These are phyloP conservation scores for Incurvaria masculella DNA, from an alignment of 2,888 invertebrate species.

Conservation along the genomic window DNA sequence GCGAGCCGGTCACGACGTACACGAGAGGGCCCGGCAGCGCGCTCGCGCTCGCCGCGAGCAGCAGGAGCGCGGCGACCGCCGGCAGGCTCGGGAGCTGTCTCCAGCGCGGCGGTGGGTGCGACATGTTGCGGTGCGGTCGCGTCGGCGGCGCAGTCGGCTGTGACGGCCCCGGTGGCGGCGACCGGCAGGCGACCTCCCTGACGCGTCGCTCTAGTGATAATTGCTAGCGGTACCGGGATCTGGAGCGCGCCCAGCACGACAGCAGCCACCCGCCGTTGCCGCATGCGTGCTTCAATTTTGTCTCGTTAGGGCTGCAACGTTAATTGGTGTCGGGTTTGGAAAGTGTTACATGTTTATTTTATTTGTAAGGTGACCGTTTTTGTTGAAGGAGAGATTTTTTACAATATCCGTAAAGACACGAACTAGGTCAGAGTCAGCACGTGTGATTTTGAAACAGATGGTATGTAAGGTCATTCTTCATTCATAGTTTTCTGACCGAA, in stretches of 20 bases:
- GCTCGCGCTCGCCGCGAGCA: background rate
- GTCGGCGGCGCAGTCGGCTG: background rate
- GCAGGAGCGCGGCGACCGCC: background rate
- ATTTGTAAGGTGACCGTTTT: background rate
- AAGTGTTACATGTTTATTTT: conserved; percentile 45
- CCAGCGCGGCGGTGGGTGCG: background rate
- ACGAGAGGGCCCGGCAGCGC: conserved; percentile 35
- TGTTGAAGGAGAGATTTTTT: too few species aligned
- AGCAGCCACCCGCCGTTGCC: too few species aligned
- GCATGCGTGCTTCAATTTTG: background rate
- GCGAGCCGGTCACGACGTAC: conserved; percentile 43
- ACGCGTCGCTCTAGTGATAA: conserved; percentile 29
- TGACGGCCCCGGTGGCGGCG: too few species aligned
- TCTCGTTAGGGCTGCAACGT: background rate
- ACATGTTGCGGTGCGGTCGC: background rate
- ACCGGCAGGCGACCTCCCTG: too few species aligned
- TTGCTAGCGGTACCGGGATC: conserved; percentile 43
- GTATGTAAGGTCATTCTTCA: too few species aligned
- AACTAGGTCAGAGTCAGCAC: too few species aligned
- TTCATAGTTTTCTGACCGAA: too few species aligned
- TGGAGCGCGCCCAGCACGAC: background rate
- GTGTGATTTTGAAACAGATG: too few species aligned
- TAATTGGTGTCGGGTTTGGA: conserved; percentile 17
- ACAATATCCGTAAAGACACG: too few species aligned
- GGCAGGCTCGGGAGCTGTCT: background rate